Evolutionary conservation across 1,140 invertebrate genomes (phyloP).

Genomic region (Dendroctonus valens): DNA sequence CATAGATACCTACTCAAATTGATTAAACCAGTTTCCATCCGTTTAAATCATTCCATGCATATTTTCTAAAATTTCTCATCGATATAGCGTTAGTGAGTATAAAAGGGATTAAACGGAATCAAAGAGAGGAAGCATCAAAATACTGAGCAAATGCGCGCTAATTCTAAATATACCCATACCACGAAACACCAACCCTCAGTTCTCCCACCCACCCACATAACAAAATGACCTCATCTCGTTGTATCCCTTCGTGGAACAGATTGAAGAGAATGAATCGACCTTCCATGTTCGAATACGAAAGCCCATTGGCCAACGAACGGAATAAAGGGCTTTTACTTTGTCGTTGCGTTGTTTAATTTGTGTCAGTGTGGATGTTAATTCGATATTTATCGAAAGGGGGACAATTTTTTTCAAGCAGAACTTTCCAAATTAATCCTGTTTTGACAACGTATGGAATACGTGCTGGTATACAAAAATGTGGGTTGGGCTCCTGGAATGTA

Average conservation of each 20-base stretch:
- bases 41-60: too few species aligned
- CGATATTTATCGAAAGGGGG: conserved; percentile 2
- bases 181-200: conserved; percentile 8
- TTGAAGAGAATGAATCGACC: conserved; percentile 15
- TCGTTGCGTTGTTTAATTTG: conserved; percentile 21
- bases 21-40: too few species aligned
- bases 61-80: too few species aligned
- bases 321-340: conserved; percentile 11
- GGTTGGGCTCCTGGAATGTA: too few species aligned
- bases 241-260: conserved; percentile 14
- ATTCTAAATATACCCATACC: conserved; percentile 18
- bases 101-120: conserved; percentile 19
- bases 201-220: conserved; percentile 15
- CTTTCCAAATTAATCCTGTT: too few species aligned
- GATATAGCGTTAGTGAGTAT: neutral
- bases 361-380: conserved; percentile 10
- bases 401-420: neutral
- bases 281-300: conserved; percentile 2
- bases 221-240: conserved; percentile 23
- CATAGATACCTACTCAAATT: too few species aligned
- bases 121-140: neutral
- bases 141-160: neutral
- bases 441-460: too few species aligned
- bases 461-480: too few species aligned
- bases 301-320: conserved; percentile 1